Conservation (phyloP, 2,888 invertebrate species). For the Phytoseiulus persimilis region DNA sequence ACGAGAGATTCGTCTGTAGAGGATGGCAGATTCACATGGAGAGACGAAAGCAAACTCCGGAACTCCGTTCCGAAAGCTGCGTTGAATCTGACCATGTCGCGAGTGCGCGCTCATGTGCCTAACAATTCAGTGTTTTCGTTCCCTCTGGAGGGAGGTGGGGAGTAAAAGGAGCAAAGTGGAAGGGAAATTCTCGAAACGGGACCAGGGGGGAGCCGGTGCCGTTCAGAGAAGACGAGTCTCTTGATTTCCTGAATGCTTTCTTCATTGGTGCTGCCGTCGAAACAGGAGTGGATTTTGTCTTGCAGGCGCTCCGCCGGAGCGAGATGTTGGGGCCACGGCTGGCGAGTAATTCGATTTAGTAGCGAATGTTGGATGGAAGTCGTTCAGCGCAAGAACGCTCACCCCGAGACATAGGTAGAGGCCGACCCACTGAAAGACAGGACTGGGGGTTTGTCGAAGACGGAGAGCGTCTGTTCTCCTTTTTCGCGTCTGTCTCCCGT, state of each 20-base stretch:
- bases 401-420: neutral
- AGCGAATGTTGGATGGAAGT: neutral
- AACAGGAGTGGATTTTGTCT: neutral
- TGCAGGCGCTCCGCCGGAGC: neutral
- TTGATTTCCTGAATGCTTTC: slow-evolving; percentile 5
- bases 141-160: neutral
- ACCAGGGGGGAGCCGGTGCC: neutral
- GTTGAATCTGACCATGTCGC: neutral
- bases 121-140: neutral
- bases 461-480: neutral
- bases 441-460: neutral
- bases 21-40: too few species aligned
- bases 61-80: neutral
- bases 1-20: too few species aligned
- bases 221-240: neutral
- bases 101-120: neutral
- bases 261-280: neutral
- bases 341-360: neutral
- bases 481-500: neutral
- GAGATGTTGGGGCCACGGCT: neutral
- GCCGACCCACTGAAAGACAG: neutral
- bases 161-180: neutral
- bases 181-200: neutral
- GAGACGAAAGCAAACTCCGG: neutral
- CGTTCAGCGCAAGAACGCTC: neutral